A percentile compares a stretch with the other conserved stretches of the same genome.
These are phyloP conservation scores for Malaclemys terrapin DNA, from an alignment of 2,113 vertebrate genomes.

Conservation along the genomic window DNA sequence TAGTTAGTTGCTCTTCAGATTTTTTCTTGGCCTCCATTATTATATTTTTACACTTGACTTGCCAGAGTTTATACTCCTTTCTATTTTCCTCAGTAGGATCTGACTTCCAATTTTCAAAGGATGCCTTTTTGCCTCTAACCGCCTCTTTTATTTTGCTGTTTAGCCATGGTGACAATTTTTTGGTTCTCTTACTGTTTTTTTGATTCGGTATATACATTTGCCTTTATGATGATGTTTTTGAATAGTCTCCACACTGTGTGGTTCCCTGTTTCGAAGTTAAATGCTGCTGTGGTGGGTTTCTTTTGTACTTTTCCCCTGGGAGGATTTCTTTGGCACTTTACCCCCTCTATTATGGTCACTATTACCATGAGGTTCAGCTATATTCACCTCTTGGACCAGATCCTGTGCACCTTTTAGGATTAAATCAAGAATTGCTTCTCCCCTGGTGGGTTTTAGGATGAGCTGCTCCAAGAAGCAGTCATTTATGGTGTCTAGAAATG, in stretches of 20 bases:
- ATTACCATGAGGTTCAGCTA: not conserved
- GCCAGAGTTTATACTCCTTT: not conserved
- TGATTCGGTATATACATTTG: not conserved
- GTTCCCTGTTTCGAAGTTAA: not conserved
- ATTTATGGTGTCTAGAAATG: not conserved
- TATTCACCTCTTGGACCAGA: not conserved
- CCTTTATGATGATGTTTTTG: not conserved
- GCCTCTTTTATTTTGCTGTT: not conserved
- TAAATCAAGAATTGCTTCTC: not conserved
- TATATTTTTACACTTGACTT: not conserved
- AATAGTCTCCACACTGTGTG: not conserved
- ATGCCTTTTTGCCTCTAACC: not conserved
- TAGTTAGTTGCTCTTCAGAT: not conserved
- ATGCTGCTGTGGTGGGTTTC: not conserved
- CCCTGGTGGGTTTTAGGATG: not conserved
- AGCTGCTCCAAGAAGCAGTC: not conserved
- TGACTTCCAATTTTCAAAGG: not conserved
- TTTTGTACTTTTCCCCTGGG: not conserved
- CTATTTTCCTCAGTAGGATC: not conserved
- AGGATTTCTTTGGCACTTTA: not conserved
- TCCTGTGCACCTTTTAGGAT: not conserved
- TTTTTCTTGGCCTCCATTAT: not conserved
- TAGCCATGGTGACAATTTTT: not conserved
- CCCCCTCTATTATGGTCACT: not conserved
- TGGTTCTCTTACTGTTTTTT: not conserved